Evolutionary conservation across 2,888 invertebrate species (phyloP), one percentile per base, ranked within the genome.

Genomic region (Ashinkailepas kermadecensis): DNA sequence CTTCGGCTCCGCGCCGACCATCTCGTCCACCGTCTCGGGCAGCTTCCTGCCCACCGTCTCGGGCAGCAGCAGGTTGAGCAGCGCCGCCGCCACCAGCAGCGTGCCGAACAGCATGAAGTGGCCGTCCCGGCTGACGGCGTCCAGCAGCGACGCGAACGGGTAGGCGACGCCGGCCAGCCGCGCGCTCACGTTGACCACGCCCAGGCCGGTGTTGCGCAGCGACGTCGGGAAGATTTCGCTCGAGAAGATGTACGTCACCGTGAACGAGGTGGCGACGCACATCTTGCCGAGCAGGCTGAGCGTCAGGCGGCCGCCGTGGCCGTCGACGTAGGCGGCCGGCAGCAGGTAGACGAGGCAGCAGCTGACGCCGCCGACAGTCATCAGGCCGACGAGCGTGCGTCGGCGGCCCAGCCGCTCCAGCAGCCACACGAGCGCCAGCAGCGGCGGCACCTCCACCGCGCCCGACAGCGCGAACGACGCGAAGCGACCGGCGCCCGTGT

Each of bases 171-270:
- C 86, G 10, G 86, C 86, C 56, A 86, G n/a, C 80, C 86, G 82
- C 25, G 86, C 86, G 82, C 85, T 85, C n/a, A 86, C 83, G 0
- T 86, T 86, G n/a, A 86, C 85, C 11, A 86, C 82, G 15, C 86
- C 86, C 80, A 86, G 83, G 21, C 85, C 86, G 18, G 84, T 83
- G 85, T 89, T 89, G 39, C 89, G 85, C n/a, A 88, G 86, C 8
- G 88, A 86, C 0, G 89, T 89, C 0, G 89, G 89, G 85, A 88
- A 89, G 8, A 89, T 86, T 84, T 89, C 89, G 1, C 88, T 88
- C 18, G 88, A 87, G 84, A 87, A 54, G 13, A 74, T 56, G 21
- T 74, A 74, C 2, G 21, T 56, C 54, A 88, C 86, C 9, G 88
- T 88, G 84, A 89, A 89, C 25, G 87, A 87, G 12, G 87, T 87